phyloP scores from a whole-genome alignment of 2,888 invertebrate genomes.

The Steinernema carpocapsae region DNA sequence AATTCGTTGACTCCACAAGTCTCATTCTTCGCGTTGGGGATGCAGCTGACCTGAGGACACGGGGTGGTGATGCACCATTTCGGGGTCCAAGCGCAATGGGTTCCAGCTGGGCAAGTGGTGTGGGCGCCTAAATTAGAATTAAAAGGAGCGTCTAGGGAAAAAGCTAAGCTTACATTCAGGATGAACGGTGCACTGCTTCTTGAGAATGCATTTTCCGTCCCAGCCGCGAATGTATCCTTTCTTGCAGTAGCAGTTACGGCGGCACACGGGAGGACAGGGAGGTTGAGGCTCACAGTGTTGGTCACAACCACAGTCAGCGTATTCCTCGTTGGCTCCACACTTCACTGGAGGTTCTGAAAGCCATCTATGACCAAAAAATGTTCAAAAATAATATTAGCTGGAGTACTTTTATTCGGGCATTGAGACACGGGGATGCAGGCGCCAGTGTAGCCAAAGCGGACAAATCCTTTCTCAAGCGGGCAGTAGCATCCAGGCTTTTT shows the following conservation, averaged over 20 bases:
- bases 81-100: background rate
- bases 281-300: background rate
- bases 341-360: background rate
- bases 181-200: background rate
- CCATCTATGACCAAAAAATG: background rate
- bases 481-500: conserved; percentile 30
- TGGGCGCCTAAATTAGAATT: no score
- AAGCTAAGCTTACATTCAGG: no score
- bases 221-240: background rate
- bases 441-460: conserved; percentile 28
- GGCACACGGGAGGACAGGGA: background rate
- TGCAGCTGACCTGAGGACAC: background rate
- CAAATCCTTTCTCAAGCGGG: conserved; percentile 32
- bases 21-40: no score
- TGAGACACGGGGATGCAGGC: conserved; percentile 9
- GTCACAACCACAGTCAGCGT: background rate
- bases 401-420: background rate
- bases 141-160: no score
- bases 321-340: background rate
- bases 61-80: background rate
- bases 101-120: background rate
- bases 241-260: background rate
- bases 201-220: background rate
- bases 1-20: no score
- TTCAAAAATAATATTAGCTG: no score